Conservation (phyloP, 2,888 invertebrate species). For the Agapostemon virescens region DNA sequence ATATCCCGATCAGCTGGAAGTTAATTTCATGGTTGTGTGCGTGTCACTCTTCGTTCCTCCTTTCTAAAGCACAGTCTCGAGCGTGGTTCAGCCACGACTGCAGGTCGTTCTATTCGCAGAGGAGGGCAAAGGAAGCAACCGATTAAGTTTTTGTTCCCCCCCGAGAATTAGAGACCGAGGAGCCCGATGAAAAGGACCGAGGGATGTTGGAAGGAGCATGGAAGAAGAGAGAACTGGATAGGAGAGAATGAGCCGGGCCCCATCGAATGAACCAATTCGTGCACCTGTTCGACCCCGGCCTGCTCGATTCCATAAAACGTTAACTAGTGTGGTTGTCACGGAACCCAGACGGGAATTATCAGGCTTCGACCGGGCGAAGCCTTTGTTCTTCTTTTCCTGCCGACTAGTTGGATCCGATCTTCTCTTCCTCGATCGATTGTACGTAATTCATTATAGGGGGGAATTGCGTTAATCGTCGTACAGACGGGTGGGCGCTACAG, state of each 20-base stretch:
- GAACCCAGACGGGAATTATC: slow-evolving; percentile 54
- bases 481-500: background rate
- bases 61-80: background rate
- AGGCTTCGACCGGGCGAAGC: slow-evolving; percentile 32
- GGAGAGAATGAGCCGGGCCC: slow-evolving; percentile 18
- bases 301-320: slow-evolving; percentile 62
- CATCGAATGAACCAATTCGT: slow-evolving; percentile 60
- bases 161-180: slow-evolving; percentile 74
- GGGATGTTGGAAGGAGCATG: slow-evolving; percentile 23
- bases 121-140: slow-evolving; percentile 74
- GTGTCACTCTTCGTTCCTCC: slow-evolving; percentile 34
- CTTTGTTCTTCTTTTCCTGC: slow-evolving; percentile 61
- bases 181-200: slow-evolving; percentile 47
- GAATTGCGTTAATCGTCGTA: slow-evolving; percentile 42
- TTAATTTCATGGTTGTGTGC: slow-evolving; percentile 39
- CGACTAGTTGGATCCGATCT: slow-evolving; percentile 29
- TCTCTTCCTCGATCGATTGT: slow-evolving; percentile 28
- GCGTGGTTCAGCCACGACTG: slow-evolving; percentile 14
- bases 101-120: slow-evolving; percentile 55
- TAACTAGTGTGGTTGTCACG: slow-evolving; percentile 59
- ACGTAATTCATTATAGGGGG: slow-evolving; percentile 36
- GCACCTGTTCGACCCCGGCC: slow-evolving; percentile 56
- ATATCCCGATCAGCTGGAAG: slow-evolving; percentile 26
- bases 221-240: slow-evolving; percentile 21
- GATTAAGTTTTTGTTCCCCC: slow-evolving; percentile 77